Evolutionary conservation across 2,888 invertebrate species (phyloP).

Genomic region (Lycia hirtaria): DNA sequence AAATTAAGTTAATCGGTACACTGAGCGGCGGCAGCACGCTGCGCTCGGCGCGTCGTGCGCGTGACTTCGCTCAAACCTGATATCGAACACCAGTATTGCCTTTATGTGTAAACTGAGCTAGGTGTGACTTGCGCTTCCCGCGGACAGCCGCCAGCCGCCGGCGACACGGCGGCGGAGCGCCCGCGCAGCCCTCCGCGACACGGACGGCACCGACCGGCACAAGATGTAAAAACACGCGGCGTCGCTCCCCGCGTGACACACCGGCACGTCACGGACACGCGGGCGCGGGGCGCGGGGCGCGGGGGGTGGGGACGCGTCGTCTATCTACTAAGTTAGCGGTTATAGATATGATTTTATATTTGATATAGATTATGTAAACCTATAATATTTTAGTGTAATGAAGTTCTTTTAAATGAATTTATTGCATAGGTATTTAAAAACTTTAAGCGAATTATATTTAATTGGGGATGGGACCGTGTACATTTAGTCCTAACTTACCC

Average conservation of each 20-base stretch:
- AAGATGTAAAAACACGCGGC: too few relatives aligned
- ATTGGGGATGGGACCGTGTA: too few relatives aligned
- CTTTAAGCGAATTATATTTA: too few relatives aligned
- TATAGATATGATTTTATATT: not conserved
- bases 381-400: slow-evolving; percentile 7
- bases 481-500: too few relatives aligned
- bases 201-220: too few relatives aligned
- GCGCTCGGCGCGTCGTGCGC: not conserved
- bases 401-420: not conserved
- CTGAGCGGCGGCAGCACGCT: not conserved
- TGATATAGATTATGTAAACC: slow-evolving; percentile 6
- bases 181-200: not conserved
- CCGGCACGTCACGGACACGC: too few relatives aligned
- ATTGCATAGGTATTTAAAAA: not conserved
- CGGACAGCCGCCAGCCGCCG: too few relatives aligned
- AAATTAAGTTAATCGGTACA: not conserved
- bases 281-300: slow-evolving; percentile 39
- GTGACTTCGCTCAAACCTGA: slow-evolving; percentile 3
- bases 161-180: too few relatives aligned
- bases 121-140: too few relatives aligned
- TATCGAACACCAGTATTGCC: slow-evolving; percentile 33
- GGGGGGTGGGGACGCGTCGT: not conserved
- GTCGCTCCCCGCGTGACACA: too few relatives aligned
- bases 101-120: slow-evolving; percentile 46
- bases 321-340: not conserved